phyloP scores from a whole-genome alignment of 2,888 invertebrate genomes.

The Mythimna loreyi region DNA sequence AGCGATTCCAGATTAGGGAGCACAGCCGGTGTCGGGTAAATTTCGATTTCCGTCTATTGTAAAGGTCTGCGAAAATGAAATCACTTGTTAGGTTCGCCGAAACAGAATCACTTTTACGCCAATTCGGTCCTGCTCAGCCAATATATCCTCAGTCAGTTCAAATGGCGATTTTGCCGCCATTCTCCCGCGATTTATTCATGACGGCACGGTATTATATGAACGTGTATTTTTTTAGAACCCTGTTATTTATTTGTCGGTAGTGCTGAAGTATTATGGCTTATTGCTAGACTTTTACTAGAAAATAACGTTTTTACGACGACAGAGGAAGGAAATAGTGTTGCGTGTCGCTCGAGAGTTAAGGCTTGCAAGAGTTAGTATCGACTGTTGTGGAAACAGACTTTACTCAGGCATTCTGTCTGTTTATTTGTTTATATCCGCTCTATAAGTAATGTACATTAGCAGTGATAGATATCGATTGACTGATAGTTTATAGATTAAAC shows the following conservation, averaged over 20 bases:
- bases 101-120: conserved; percentile 83
- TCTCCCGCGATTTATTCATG: conserved; percentile 64
- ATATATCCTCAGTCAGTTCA: conserved; percentile 72
- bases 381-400: conserved; percentile 32
- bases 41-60: conserved; percentile 84
- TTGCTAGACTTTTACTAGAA: conserved; percentile 58
- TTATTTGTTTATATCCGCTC: conserved; percentile 8
- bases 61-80: conserved; percentile 79
- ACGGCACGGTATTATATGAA: conserved; percentile 51
- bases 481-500: too few species aligned
- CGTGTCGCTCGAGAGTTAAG: conserved; percentile 48
- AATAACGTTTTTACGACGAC: conserved; percentile 54
- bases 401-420: conserved; percentile 16
- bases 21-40: conserved; percentile 77
- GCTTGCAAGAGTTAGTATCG: conserved; percentile 25
- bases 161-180: conserved; percentile 69
- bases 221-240: conserved; percentile 53
- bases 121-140: conserved; percentile 73
- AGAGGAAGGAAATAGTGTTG: conserved; percentile 43
- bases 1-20: conserved; percentile 77
- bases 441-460: neutral
- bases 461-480: neutral
- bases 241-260: conserved; percentile 56
- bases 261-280: conserved; percentile 56
- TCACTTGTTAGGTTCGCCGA: conserved; percentile 78